These are phyloP conservation scores for Syrmaticus mikado DNA, from an alignment of 2,113 vertebrate genomes.

Conservation along the genomic window DNA sequence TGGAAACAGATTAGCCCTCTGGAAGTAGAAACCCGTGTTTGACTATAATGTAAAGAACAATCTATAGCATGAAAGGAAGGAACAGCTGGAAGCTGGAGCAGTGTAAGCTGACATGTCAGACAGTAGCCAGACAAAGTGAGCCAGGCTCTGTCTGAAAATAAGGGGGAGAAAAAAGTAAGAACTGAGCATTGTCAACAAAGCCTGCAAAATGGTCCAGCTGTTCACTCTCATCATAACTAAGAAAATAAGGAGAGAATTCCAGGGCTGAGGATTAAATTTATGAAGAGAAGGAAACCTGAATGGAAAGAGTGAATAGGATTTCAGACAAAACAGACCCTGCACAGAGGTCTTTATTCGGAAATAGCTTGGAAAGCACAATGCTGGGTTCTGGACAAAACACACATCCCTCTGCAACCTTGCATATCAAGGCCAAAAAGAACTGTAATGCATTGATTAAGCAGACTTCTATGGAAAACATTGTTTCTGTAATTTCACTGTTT, in stretches of 20 bases:
- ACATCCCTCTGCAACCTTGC: background rate
- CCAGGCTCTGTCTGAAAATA: slow-evolving; percentile 71
- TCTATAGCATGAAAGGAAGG: slow-evolving; percentile 75
- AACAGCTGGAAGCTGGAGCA: slow-evolving; percentile 79
- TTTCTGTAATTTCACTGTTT: slow-evolving; percentile 44
- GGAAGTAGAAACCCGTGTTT: slow-evolving; percentile 67
- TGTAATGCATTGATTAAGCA: background rate
- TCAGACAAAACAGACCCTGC: slow-evolving; percentile 21
- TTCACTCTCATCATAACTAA: slow-evolving; percentile 65
- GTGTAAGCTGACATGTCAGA: slow-evolving; percentile 80
- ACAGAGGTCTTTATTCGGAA: background rate
- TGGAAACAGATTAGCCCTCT: slow-evolving; percentile 76
- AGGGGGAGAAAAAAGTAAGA: background rate
- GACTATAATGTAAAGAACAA: slow-evolving; percentile 75
- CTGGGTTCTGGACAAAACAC: background rate
- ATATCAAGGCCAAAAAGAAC: slow-evolving; percentile 24
- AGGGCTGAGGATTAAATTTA: slow-evolving; percentile 58
- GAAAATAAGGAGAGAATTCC: slow-evolving; percentile 64
- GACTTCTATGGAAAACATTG: background rate
- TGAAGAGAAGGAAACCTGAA: slow-evolving; percentile 45
- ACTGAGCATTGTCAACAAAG: slow-evolving; percentile 67
- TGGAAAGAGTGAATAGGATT: slow-evolving; percentile 45
- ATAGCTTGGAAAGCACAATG: background rate
- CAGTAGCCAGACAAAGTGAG: slow-evolving; percentile 81
- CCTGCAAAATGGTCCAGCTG: slow-evolving; percentile 73